Evolutionary conservation across 1,140 invertebrate genomes (phyloP).

Genomic region (Aphis craccivora): DNA sequence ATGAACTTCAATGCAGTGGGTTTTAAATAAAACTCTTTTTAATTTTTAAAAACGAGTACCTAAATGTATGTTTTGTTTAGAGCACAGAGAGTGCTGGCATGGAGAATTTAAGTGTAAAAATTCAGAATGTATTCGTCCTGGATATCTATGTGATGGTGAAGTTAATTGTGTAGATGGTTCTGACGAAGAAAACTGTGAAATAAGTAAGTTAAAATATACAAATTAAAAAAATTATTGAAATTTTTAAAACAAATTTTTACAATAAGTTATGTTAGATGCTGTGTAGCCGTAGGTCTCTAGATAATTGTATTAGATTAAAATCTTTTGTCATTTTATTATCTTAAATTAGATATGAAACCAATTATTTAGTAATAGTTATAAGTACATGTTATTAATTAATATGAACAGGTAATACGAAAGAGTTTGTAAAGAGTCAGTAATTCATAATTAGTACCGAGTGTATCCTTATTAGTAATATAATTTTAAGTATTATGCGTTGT

Average conservation of each 20-base stretch:
- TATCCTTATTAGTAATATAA: no score
- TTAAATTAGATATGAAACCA: no score
- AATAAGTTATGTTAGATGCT: background rate
- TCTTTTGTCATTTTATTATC: background rate
- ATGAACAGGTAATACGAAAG: no score
- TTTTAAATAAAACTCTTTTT: conserved; percentile 55
- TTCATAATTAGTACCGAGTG: no score
- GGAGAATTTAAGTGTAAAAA: conserved; percentile 65
- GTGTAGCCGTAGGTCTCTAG: background rate
- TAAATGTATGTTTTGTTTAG: conserved; percentile 49
- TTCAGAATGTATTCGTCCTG: conserved; percentile 65
- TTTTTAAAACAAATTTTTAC: background rate
- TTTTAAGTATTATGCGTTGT: background rate
- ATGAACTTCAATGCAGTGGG: conserved; percentile 64
- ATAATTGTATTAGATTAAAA: background rate
- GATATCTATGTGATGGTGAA: conserved; percentile 65
- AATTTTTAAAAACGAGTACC: background rate
- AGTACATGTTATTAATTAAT: no score
- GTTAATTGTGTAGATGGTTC: conserved; percentile 64
- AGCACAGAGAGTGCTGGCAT: conserved; percentile 64
- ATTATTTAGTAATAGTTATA: no score
- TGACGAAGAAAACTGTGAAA: conserved; percentile 64
- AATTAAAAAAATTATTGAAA: background rate
- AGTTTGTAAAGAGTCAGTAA: no score
- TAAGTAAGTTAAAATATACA: conserved; percentile 60